Conservation (phyloP, 1,140 invertebrate species). For the Temnothorax nylanderi region DNA sequence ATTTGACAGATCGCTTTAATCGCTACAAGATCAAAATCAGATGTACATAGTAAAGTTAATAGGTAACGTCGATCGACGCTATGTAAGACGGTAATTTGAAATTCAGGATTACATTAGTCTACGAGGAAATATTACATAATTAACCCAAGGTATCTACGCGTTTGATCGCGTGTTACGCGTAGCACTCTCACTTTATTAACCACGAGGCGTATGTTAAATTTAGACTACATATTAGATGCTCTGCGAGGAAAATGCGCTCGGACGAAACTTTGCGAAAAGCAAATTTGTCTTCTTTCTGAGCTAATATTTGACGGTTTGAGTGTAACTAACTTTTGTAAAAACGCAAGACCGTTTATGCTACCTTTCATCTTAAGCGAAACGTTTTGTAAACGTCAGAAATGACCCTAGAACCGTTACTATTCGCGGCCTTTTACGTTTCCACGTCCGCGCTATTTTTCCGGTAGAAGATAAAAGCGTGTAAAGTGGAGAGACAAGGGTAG, state of each 20-base stretch:
- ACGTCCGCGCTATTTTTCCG: slow-evolving; percentile 65
- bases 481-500: slow-evolving; percentile 50
- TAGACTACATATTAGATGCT: background rate
- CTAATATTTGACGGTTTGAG: slow-evolving; percentile 55
- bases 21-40: slow-evolving; percentile 7
- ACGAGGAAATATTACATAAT: slow-evolving; percentile 45
- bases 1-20: slow-evolving; percentile 16
- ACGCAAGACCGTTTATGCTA: slow-evolving; percentile 44
- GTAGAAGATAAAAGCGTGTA: slow-evolving; percentile 62
- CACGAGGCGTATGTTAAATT: slow-evolving; percentile 30
- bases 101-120: slow-evolving; percentile 29
- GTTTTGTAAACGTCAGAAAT: slow-evolving; percentile 58
- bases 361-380: slow-evolving; percentile 54
- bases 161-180: slow-evolving; percentile 30
- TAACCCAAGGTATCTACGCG: slow-evolving; percentile 7
- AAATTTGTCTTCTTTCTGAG: slow-evolving; percentile 47
- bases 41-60: background rate
- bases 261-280: background rate
- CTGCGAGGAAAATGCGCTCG: background rate
- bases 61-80: background rate
- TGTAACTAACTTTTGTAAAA: slow-evolving; percentile 56
- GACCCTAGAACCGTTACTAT: slow-evolving; percentile 49
- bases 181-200: slow-evolving; percentile 28
- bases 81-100: slow-evolving; percentile 42
- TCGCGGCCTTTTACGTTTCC: slow-evolving; percentile 44